These are phyloP conservation scores for Pedetes capensis DNA, from an alignment of 2,113 vertebrate species.

Conservation along the genomic window DNA sequence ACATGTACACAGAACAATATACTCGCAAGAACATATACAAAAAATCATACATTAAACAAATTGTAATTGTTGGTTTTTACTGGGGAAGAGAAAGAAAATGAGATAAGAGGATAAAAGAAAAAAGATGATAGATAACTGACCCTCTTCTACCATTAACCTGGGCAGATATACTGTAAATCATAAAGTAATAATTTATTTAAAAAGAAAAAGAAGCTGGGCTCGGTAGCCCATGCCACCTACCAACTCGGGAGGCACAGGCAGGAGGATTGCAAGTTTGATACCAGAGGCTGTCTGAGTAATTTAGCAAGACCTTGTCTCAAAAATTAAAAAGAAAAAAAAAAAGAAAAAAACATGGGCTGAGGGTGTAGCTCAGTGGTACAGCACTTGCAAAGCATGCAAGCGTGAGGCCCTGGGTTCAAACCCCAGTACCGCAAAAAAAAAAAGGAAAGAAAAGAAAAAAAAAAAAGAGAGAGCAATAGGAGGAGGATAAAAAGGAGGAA, in stretches of 20 bases:
- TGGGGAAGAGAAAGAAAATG: neutral
- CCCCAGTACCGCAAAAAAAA: too few species aligned
- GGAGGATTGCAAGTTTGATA: too few species aligned
- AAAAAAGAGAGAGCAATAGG: neutral
- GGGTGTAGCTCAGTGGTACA: too few species aligned
- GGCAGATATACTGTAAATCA: neutral
- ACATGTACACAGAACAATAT: neutral
- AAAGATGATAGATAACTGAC: neutral
- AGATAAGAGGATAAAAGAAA: neutral
- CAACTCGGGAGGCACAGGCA: too few species aligned
- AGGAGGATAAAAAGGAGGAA: neutral
- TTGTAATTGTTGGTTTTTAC: neutral
- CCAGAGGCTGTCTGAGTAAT: too few species aligned
- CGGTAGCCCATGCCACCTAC: too few species aligned
- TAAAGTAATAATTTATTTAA: neutral
- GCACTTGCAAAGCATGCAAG: too few species aligned
- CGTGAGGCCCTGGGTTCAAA: too few species aligned
- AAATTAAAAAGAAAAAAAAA: too few species aligned
- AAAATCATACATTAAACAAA: neutral
- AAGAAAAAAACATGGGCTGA: too few species aligned
- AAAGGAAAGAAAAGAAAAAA: neutral
- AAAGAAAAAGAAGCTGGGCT: neutral
- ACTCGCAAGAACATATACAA: neutral
- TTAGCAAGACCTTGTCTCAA: too few species aligned
- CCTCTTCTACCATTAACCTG: neutral